Conservation (phyloP, 2,888 invertebrate species). For the Rhagonycha lutea region DNA sequence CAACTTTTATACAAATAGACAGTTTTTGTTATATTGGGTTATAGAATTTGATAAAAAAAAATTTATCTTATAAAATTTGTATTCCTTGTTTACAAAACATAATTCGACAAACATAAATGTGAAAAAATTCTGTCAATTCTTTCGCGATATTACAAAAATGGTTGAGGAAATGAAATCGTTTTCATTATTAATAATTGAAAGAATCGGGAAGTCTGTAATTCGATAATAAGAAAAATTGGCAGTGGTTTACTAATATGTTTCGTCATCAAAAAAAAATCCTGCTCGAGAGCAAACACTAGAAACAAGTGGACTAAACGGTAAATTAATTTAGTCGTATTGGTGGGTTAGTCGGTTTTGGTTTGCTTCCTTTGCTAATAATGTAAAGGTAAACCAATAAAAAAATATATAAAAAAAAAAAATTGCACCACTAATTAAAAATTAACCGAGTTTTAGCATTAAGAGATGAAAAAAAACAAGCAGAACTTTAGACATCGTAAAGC, state of each 20-base stretch:
- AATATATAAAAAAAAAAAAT: not conserved
- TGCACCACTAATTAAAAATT: not conserved
- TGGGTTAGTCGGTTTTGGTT: not conserved
- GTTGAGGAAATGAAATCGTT: not conserved
- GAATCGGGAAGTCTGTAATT: not conserved
- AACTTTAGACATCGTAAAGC: not conserved
- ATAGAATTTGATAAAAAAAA: not conserved
- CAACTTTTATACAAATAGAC: not conserved
- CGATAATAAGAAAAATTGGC: not conserved
- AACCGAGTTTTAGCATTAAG: not conserved
- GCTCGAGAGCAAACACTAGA: not conserved
- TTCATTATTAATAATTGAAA: not conserved
- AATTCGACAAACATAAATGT: not conserved
- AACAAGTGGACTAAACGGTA: not conserved
- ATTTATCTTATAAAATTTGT: not conserved
- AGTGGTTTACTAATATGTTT: not conserved
- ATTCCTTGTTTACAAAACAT: not conserved
- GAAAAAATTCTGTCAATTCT: not conserved
- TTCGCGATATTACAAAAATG: not conserved
- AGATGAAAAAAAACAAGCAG: not conserved
- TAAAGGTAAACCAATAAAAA: not conserved
- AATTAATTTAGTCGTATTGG: not conserved
- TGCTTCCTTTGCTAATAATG: not conserved
- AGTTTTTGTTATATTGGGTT: not conserved
- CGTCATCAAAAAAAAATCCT: not conserved